These are phyloP conservation scores for Tigriopus californicus DNA, from an alignment of 2,888 invertebrate species.

Conservation along the genomic window DNA sequence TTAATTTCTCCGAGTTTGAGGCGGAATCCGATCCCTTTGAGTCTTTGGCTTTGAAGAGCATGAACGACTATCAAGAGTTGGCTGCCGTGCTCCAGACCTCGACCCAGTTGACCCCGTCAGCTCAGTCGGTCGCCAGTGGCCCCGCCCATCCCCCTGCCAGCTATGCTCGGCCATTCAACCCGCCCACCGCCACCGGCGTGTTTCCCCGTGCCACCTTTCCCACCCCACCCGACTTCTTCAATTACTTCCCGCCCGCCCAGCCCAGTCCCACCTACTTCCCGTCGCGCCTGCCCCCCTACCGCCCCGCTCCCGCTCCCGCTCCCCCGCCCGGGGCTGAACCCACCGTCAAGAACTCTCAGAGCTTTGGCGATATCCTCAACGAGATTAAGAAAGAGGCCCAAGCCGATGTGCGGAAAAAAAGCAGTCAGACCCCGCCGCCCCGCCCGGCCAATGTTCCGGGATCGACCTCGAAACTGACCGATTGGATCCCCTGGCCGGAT, in stretches of 20 bases:
- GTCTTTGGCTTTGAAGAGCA: neutral
- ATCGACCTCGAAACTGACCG: neutral
- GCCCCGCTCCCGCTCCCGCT: no score
- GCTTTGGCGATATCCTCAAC: slow-evolving; percentile 1
- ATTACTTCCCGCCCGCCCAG: neutral
- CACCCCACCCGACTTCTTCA: neutral
- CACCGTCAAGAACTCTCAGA: neutral
- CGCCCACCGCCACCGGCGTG: neutral
- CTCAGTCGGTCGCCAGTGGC: neutral
- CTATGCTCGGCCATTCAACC: neutral
- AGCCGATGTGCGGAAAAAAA: neutral
- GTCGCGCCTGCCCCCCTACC: no score
- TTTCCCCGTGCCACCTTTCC: no score
- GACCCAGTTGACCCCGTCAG: neutral
- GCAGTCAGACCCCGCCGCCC: slow-evolving; percentile 2
- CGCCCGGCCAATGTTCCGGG: neutral
- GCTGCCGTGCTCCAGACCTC: slow-evolving; percentile 5
- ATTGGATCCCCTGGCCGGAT: slow-evolving; percentile 12
- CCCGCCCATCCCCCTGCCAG: neutral
- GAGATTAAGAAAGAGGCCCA: slow-evolving; percentile 3
- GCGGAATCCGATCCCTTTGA: slow-evolving; percentile 13
- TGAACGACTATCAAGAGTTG: slow-evolving; percentile 10
- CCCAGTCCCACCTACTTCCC: neutral
- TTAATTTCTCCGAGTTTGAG: slow-evolving; percentile 10
- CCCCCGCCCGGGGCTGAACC: neutral